phyloP scores from a whole-genome alignment of 1,140 invertebrate genomes.

The Ips nitidus region DNA sequence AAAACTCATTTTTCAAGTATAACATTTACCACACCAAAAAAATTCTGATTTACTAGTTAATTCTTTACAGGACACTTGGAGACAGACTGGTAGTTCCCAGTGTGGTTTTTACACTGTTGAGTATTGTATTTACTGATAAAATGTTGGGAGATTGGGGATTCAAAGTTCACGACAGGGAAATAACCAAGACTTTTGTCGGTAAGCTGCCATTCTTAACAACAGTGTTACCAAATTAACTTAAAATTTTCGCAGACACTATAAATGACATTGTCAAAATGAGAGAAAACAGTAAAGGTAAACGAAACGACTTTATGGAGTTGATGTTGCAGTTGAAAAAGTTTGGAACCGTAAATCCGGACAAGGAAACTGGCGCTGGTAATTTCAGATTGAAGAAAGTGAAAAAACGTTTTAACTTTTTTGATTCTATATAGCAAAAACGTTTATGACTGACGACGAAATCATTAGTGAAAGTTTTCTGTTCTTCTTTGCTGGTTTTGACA shows the following conservation, averaged over 20 bases:
- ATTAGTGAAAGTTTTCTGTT: constrained; percentile 64
- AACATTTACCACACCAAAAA: not conserved
- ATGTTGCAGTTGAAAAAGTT: constrained; percentile 57
- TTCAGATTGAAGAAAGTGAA: not conserved
- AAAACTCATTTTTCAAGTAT: constrained; percentile 46
- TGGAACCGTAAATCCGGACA: constrained; percentile 39
- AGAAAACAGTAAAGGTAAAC: constrained; percentile 53
- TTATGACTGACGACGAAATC: constrained; percentile 45
- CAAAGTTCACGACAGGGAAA: not conserved
- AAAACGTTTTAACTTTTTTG: not conserved
- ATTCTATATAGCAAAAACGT: not conserved
- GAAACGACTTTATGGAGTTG: constrained; percentile 60
- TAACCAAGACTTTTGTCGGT: no score
- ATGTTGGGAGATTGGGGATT: not conserved
- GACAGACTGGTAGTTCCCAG: not conserved
- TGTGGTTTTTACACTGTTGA: not conserved
- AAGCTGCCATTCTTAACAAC: not conserved
- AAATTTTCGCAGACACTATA: constrained; percentile 56
- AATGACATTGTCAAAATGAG: constrained; percentile 57
- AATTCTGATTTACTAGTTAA: no score
- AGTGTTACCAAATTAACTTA: constrained; percentile 40
- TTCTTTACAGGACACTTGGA: not conserved
- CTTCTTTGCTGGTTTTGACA: constrained; percentile 69
- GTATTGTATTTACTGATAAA: not conserved
- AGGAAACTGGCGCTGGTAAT: not conserved